Base-by-base conservation (phyloP, 2,888 invertebrate species). In the Drosophila suboccidentalis region DNA sequence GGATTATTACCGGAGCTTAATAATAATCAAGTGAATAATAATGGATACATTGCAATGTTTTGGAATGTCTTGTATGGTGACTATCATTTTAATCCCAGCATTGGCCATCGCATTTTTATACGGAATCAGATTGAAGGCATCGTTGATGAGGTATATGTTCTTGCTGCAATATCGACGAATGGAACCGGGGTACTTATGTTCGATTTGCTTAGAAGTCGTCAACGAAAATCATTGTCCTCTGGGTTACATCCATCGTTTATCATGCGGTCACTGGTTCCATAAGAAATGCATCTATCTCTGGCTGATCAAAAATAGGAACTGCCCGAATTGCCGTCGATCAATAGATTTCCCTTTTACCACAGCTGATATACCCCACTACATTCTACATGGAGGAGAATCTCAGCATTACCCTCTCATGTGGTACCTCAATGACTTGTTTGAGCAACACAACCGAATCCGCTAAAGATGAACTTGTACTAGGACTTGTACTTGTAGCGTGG, bases 211-310 rank as follows among this genome's bases (percentile, higher is more conserved):
- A 36, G 67, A 69, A 0, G 10, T 0, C 32, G 13, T 49, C 6
- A n/a, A 34, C 4, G 0, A 5, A 10, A 9, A 17, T 13, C 2
- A 6, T 1, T n/a, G 11, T 47, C 29, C 19, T 5, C 4, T 49
- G 2, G 1, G 0, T 2, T 6, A 0, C 1, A 17, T 19, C 0
- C 10, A 50, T 15, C 49, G 57, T 10, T 32, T 67, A 38, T 3
- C 10, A 6, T 67, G 67, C 36, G 10, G 2, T 0, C 67, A 67
- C 17, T 67, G 70, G 67, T 67, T 67, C 49, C 67, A 67, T 15
- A 67, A 58, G 50, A 1, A 1, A 8, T 67, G 67, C 38, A 9
- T 67, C 10, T 4, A 13, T 19, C 2, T 1, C 4, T 67, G 67
- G 67, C 11, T 57, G 29, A 19, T 43, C n/a, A 2, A 50, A 26